These are phyloP conservation scores for Zosterops pallidus DNA, from an alignment of 2,113 vertebrate species.

Conservation along the genomic window DNA sequence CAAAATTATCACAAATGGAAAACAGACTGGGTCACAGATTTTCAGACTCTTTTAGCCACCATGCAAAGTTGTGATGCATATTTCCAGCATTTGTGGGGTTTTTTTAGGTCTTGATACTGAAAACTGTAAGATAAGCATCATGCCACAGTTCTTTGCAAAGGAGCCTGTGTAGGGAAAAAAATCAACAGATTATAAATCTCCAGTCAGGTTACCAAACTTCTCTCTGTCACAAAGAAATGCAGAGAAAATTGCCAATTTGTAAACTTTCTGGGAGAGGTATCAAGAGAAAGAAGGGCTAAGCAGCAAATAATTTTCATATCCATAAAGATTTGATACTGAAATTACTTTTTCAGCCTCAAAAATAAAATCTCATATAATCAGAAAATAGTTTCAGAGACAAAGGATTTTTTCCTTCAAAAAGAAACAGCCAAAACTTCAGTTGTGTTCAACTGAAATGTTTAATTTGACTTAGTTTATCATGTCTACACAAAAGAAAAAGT, in stretches of 20 bases:
- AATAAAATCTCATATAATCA: background rate
- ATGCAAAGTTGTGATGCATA: background rate
- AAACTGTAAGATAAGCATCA: background rate
- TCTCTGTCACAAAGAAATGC: background rate
- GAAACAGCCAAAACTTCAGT: background rate
- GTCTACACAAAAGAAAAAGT: background rate
- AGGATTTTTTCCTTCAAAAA: background rate
- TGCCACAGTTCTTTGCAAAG: background rate
- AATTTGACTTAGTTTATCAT: background rate
- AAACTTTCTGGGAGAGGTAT: background rate
- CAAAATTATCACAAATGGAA: background rate
- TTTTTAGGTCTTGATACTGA: background rate
- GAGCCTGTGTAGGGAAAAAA: fast-evolving
- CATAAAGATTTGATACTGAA: background rate
- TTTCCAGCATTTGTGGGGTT: background rate
- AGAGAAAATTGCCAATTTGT: background rate
- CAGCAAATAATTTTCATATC: background rate
- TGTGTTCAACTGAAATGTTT: background rate
- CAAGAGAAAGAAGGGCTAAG: background rate
- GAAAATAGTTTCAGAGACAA: background rate
- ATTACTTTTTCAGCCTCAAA: background rate
- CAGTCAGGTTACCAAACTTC: background rate
- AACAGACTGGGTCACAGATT: background rate
- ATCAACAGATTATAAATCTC: background rate
- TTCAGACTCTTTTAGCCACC: background rate